Evolutionary conservation across 2,888 invertebrate species (phyloP), one percentile per base, ranked within the genome.

Genomic region (Noctua comes): DNA sequence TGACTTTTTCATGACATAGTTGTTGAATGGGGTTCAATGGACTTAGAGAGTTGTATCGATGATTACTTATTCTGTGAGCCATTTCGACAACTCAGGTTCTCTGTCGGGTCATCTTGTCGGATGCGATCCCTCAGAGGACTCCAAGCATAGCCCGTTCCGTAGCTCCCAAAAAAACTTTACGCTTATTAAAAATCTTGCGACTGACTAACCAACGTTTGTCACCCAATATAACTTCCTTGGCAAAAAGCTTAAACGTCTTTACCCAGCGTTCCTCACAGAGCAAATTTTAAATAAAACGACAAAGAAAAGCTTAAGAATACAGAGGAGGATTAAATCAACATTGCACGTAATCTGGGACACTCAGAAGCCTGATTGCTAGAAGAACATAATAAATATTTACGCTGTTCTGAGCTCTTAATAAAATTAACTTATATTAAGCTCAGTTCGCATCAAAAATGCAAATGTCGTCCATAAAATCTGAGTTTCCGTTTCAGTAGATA

Each of bases 351-450:
- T 83, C 68, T 73, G 65, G 54, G 65, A 54, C 59, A 76, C 57
- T 84, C 43, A 18, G 21, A 72, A 68, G 76, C 43, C 24, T 73
- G 73, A 73, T 73, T 68, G 31, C 48, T 69, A 16, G 40, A 77
- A 59, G 72, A 82, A 77, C 21, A 68, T 27, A 71, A 71, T 81
- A 72, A 77, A 75, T 82, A 82, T 77, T 77, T 72, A 62, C 64
- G 6, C 46, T 65, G 40, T 59, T 36, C 66, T 18, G 72, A 18
- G 71, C 64, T 69, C 48, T 48, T 76, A 31, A 68, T 76, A 76
- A 76, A 71, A 76, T 71, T 77, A 71, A 70, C 70, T 81, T 71
- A 80, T 24, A 79, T 69, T 51, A 43, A 69, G 65, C 54, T 65
- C 64, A 69, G 48, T 80, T 69, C 31, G 13, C 40, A 69, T 75